Base-by-base conservation (phyloP, 2,797 vertebrate genomes). In the Lepus oiostolus region DNA sequence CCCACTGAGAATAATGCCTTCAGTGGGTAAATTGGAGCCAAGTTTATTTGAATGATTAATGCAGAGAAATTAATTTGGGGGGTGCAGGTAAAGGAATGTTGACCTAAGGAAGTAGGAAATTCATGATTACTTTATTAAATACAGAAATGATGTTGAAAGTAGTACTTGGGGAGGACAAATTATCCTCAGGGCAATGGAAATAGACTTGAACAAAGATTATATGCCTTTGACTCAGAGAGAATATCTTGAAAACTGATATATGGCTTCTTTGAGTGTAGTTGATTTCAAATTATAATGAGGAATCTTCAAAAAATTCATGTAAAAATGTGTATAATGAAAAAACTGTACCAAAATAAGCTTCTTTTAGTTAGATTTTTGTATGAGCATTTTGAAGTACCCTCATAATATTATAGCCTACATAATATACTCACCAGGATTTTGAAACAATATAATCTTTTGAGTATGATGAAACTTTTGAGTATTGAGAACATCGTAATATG, bases 371-470 rank as follows among this genome's bases (percentile, higher is more conserved):
- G 42, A 47, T 47, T 47, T 47, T 47, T 47, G 42, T 47, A 47
- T 47, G 42, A 47, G 42, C 42, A 47, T 47, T 58, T 58, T 58
- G 13, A 58, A 58, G 54, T 58, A 19, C 17, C 54, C 54, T 58
- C 54, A 13, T 58, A 58, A 58, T 58, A 58, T 47, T 81, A 7
- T 75, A 62, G 50, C 54, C 42, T 47, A n/a, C 11, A 28, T 85
- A 85, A 28, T 72, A 14, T 67, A 90, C 54, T 72, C n/a, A 77
- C 21, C 2, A 60, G 19, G n/a, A 60, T 88, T 54, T 72, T 47
- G 24, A 82, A 91, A 77, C 47, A 63, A 28, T 88, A 13, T 90
- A 58, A 71, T 71, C 47, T 87, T 90, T 84, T 32, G 32, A 63
- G 5, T 6, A 65, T 24, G 58, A 7, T 4, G 71, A 62, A 82